These are phyloP conservation scores for Talpa occidentalis DNA, from an alignment of 2,113 vertebrate genomes.

Conservation along the genomic window DNA sequence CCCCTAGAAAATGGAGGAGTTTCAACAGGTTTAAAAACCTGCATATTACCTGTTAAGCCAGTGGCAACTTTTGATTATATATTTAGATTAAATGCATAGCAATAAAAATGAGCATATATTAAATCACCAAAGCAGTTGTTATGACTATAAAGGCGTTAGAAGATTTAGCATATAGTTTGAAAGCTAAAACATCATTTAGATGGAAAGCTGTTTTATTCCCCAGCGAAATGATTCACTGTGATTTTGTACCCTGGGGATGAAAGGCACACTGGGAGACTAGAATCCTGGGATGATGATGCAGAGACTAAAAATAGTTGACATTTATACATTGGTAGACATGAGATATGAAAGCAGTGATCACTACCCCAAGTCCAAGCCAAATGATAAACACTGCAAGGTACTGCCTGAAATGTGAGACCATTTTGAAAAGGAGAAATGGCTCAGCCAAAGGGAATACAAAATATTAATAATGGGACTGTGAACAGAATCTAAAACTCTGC, in stretches of 20 bases:
- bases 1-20: neutral
- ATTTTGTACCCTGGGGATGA: neutral
- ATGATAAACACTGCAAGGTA: neutral
- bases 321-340: constrained; percentile 48
- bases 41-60: neutral
- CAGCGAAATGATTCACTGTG: constrained; percentile 51
- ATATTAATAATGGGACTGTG: neutral
- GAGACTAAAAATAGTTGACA: constrained; percentile 74
- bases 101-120: neutral
- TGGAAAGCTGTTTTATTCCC: constrained; percentile 46
- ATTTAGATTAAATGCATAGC: neutral
- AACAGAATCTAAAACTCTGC: neutral
- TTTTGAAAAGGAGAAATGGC: neutral
- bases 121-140: neutral
- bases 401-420: neutral
- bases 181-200: neutral
- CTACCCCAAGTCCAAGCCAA: neutral
- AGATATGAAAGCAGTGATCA: neutral
- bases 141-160: neutral
- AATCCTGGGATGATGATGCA: constrained; percentile 49
- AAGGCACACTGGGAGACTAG: constrained; percentile 19
- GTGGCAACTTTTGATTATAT: neutral
- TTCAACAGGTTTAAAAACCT: neutral
- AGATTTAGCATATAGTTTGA: neutral
- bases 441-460: neutral